Evolutionary conservation across 2,113 vertebrate species (phyloP).

Genomic region (Electrona antarctica): DNA sequence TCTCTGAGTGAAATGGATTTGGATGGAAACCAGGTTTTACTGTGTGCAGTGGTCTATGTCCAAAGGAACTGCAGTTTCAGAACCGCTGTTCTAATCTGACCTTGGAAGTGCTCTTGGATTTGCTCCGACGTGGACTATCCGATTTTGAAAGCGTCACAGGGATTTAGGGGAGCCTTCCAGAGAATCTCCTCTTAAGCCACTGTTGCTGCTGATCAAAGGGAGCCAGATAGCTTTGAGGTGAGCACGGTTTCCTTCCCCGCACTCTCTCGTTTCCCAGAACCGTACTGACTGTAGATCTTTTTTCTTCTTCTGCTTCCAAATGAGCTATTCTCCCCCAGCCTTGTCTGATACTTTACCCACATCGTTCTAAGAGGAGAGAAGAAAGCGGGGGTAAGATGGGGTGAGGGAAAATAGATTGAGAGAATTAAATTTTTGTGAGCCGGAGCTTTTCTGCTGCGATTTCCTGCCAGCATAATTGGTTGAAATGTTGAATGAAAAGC

Average conservation of each 20-base stretch:
- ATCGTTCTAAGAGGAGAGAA: conserved; percentile 19
- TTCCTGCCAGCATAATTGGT: conserved; percentile 53
- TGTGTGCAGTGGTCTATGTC: conserved; percentile 16
- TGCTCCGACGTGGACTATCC: conserved; percentile 43
- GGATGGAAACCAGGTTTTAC: neutral
- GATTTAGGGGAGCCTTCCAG: conserved; percentile 68
- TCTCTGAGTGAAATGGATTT: neutral
- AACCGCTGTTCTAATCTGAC: conserved; percentile 51
- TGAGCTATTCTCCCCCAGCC: conserved; percentile 42
- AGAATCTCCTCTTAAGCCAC: conserved; percentile 72
- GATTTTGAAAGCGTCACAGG: conserved; percentile 56
- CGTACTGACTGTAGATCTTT: conserved; percentile 44
- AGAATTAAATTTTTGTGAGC: conserved; percentile 50
- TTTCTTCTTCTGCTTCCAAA: conserved; percentile 16
- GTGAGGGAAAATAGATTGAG: conserved; percentile 35
- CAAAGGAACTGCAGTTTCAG: conserved; percentile 16
- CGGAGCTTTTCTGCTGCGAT: conserved; percentile 3
- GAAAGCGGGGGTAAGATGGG: conserved; percentile 7
- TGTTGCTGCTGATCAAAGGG: conserved; percentile 71
- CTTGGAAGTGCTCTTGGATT: conserved; percentile 44
- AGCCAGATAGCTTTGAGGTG: conserved; percentile 53
- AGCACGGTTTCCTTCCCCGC: conserved; percentile 39
- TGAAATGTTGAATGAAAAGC: conserved; percentile 52
- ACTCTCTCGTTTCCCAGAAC: conserved; percentile 18
- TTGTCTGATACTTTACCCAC: conserved; percentile 41